Base-by-base conservation (phyloP, 2,888 invertebrate species). In the Tuberolachnus salignus region DNA sequence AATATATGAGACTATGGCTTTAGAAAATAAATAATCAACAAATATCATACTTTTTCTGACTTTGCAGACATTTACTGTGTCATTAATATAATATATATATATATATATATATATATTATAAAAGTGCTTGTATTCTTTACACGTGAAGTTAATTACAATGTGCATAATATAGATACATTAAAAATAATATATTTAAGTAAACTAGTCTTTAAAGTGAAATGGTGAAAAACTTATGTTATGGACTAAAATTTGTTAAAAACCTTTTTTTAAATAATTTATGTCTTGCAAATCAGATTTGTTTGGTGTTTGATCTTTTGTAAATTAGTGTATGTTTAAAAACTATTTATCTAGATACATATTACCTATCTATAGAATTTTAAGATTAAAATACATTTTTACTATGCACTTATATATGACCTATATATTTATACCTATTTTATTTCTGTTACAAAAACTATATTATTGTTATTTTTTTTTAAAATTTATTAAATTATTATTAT, bases 41-140 rank as follows among this genome's bases (percentile, higher is more conserved):
- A 26, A 61, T 61, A 19, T 69, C 34, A 3, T n/a, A 13, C 13
- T 34, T 13, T 51, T 69, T n/a, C 51, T 19, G 26, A 21, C 14
- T 9, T 49, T 51, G 19, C 57, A 26, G 14, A 0, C 8, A 44
- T 16, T 13, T 59, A 49, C 49, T 61, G 4, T 59, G 1, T 4
- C 19, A 14, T 61, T 57, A 61, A 6, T 51, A 59, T 46, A 6
- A 19, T 72, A 34, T 2, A 16, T n/a, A 59, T 16, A 16, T 2
- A 51, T n/a, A 26, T 34, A 66, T 66, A 46, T 2, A 23, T 66
- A 64, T 13, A 13, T 64, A 63, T 26, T 72, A 57, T n/a, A n/a
- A n/a, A n/a, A n/a, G n/a, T 59, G 71, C 71, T 61, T 72, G 14
- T 71, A 46, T 59, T 71, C 11, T 34, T 46, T 72, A 71, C 46